These are phyloP conservation scores for Dolichallabes microphthalmus DNA, from an alignment of 2,113 vertebrate genomes.

Conservation along the genomic window DNA sequence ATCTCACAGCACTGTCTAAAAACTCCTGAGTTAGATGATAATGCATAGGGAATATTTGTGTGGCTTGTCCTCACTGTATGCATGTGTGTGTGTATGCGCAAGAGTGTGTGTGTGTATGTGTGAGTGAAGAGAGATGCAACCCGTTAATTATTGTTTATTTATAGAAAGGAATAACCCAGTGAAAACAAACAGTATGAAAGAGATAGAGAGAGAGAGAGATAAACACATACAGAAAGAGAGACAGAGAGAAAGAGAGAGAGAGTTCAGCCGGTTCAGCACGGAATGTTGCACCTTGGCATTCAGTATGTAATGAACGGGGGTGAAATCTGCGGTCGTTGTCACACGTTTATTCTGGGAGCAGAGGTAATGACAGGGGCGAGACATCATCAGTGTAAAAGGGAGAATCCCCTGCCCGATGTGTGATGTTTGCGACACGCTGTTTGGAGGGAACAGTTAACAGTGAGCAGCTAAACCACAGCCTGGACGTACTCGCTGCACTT, in stretches of 20 bases:
- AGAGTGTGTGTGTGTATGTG: background rate
- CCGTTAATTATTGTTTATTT: constrained; percentile 7
- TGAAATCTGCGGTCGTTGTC: no score
- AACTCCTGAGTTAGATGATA: background rate
- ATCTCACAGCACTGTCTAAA: background rate
- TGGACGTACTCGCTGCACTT: no score
- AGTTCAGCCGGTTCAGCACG: background rate
- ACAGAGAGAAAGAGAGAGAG: background rate
- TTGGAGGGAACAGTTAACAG: no score
- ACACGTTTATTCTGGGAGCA: no score
- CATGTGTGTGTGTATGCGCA: background rate
- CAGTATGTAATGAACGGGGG: no score
- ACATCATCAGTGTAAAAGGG: no score
- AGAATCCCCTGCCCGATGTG: no score
- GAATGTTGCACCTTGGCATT: no score
- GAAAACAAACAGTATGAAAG: background rate
- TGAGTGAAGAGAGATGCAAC: background rate
- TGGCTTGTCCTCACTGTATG: background rate
- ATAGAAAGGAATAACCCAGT: background rate
- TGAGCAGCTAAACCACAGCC: no score
- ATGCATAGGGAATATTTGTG: background rate
- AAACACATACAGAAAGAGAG: background rate
- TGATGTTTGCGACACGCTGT: no score
- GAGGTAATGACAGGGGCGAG: no score
- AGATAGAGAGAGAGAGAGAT: background rate